These are phyloP conservation scores for Henricia sp. DNA, from an alignment of 53 echinoderm and acorn worm genomes.

Conservation along the genomic window DNA sequence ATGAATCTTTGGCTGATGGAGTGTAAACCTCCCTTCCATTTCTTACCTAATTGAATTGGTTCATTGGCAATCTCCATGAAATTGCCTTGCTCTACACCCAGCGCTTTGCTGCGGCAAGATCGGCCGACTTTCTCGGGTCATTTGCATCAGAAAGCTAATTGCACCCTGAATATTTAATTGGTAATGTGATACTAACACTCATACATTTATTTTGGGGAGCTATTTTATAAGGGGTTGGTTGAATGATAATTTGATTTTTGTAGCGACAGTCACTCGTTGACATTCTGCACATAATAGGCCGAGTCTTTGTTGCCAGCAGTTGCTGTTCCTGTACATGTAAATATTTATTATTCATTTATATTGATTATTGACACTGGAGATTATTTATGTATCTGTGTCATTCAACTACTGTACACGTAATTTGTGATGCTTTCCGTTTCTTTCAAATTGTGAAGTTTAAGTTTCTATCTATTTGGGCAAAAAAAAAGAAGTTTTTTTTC, in stretches of 20 bases:
- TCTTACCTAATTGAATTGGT: conserved; percentile 47
- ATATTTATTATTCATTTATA: neutral
- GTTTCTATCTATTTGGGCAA: no score
- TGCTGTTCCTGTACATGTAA: neutral
- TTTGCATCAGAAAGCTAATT: conserved; percentile 59
- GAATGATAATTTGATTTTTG: neutral
- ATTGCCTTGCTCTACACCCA: conserved; percentile 32
- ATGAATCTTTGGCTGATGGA: conserved; percentile 38
- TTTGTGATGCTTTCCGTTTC: no score
- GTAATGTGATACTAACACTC: conserved; percentile 42
- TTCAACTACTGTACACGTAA: neutral
- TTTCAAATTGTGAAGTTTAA: no score
- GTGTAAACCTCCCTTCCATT: conserved; percentile 11
- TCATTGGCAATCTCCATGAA: conserved; percentile 62
- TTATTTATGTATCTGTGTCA: neutral
- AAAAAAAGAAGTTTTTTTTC: no score
- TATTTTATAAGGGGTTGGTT: conserved; percentile 4
- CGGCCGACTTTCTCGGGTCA: conserved; percentile 2
- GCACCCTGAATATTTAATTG: conserved; percentile 52
- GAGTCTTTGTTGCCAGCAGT: no score
- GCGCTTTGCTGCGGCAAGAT: conserved; percentile 17
- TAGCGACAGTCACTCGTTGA: no score
- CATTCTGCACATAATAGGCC: no score
- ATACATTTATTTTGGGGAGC: conserved; percentile 18
- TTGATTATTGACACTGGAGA: no score